phyloP scores from a whole-genome alignment of 2,888 invertebrate species.

The Ashinkailepas kermadecensis region DNA sequence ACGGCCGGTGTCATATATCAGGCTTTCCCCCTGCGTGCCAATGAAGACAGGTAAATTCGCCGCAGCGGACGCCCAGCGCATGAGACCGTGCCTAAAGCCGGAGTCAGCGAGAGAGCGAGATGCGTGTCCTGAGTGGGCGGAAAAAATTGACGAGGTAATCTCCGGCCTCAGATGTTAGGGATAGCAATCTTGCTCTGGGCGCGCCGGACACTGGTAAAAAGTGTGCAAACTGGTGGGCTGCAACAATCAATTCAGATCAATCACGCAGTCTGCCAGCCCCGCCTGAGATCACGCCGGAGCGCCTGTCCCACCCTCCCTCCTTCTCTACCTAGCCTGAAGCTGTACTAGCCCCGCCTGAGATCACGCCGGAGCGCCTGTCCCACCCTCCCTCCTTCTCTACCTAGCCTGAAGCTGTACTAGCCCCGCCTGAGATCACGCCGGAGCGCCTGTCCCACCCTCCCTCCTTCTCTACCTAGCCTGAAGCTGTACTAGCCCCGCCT shows the following conservation, averaged over 20 bases:
- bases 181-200: neutral
- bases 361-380: no score
- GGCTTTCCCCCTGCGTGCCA: neutral
- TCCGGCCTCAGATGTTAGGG: neutral
- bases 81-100: neutral
- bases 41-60: neutral
- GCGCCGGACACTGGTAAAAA: neutral
- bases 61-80: neutral
- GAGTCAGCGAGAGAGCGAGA: neutral
- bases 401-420: no score
- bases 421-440: no score
- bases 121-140: neutral
- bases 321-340: no score
- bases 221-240: neutral
- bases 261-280: neutral
- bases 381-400: no score
- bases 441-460: no score
- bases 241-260: neutral
- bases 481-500: no score
- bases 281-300: neutral
- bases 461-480: no score
- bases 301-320: no score
- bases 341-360: no score
- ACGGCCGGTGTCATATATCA: neutral
- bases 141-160: neutral